A percentile compares a stretch with the other conserved stretches of the same genome.
phyloP scores from a whole-genome alignment of 2,888 invertebrate species.

The Pollenia labialis region DNA sequence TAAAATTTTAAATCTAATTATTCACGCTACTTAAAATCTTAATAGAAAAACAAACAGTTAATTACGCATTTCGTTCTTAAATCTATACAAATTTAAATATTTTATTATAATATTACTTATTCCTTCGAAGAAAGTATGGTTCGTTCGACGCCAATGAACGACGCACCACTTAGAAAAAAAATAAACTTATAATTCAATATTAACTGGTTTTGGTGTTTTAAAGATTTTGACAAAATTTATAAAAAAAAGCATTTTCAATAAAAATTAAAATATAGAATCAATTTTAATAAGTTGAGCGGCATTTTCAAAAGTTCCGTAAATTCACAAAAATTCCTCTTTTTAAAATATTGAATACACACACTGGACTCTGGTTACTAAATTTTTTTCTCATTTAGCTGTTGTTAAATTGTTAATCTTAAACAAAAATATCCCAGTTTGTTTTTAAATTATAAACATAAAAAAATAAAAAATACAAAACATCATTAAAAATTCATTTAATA shows the following conservation, averaged over 20 bases:
- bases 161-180: conserved; percentile 4
- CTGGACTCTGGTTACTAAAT: conserved; percentile 27
- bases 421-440: conserved; percentile 29
- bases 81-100: background rate
- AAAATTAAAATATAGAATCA: conserved; percentile 30
- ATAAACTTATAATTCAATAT: conserved; percentile 14
- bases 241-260: background rate
- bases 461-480: conserved; percentile 12
- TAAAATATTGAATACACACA: background rate
- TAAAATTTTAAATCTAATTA: background rate
- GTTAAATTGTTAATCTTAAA: conserved; percentile 11
- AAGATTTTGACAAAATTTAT: conserved; percentile 24
- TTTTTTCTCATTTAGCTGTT: conserved; percentile 1
- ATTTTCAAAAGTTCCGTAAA: conserved; percentile 25
- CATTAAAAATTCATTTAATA: conserved; percentile 51
- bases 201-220: conserved; percentile 29
- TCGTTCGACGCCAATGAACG: background rate
- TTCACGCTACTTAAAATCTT: background rate
- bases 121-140: conserved; percentile 40
- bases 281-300: conserved; percentile 13
- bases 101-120: conserved; percentile 11
- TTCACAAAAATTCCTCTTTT: background rate
- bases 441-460: conserved; percentile 23
- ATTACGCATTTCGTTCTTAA: conserved; percentile 16
- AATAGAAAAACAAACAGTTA: background rate